These are phyloP conservation scores for Hypselothyrea guttata DNA, from an alignment of 2,888 invertebrate species.

Conservation along the genomic window DNA sequence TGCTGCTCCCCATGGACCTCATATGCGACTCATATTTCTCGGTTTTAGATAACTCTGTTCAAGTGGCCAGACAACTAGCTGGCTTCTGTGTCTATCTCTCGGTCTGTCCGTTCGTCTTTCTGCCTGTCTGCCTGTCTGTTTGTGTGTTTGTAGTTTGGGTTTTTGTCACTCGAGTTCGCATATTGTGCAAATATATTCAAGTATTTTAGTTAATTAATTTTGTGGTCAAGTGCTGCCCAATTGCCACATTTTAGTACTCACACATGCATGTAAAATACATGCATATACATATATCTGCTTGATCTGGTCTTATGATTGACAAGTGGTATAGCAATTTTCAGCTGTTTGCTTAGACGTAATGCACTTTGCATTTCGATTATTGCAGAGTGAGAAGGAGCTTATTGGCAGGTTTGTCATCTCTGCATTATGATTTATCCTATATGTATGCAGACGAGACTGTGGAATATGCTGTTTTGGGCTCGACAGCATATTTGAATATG, in stretches of 20 bases:
- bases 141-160: constrained; percentile 5
- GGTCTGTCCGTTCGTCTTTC: too few species aligned
- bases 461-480: too few species aligned
- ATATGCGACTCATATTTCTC: constrained; percentile 53
- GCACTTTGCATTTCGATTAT: constrained; percentile 27
- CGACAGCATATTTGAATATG: too few species aligned
- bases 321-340: constrained; percentile 34
- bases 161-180: constrained; percentile 31
- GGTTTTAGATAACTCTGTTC: constrained; percentile 38
- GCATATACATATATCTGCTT: neutral
- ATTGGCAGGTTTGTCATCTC: too few species aligned
- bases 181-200: constrained; percentile 37
- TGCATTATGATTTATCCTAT: too few species aligned
- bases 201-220: constrained; percentile 75
- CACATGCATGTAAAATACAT: too few species aligned
- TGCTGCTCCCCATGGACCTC: constrained; percentile 9
- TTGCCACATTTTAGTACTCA: constrained; percentile 1
- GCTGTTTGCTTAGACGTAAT: neutral
- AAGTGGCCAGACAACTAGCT: constrained; percentile 27
- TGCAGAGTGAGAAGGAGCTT: constrained; percentile 5
- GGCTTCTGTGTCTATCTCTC: constrained; percentile 3
- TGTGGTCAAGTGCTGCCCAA: constrained; percentile 41
- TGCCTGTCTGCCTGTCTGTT: neutral
- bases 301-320: constrained; percentile 26
- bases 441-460: too few species aligned